These are phyloP conservation scores for Leuciscus waleckii DNA, from an alignment of 2,797 vertebrate species.

Conservation along the genomic window DNA sequence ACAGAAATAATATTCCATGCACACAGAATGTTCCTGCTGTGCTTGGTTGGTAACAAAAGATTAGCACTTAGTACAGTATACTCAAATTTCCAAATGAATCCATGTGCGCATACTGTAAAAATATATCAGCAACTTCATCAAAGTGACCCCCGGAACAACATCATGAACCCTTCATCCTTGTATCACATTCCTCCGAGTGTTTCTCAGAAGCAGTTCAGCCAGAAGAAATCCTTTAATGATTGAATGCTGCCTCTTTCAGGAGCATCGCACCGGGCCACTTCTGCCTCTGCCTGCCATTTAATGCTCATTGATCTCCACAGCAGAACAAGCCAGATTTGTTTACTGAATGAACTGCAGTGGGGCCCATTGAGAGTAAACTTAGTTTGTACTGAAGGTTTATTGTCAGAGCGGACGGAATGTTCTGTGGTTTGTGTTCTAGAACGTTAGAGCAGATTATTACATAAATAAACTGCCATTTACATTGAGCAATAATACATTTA, in stretches of 20 bases:
- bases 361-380: not conserved
- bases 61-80: not conserved
- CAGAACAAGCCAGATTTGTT: slow-evolving; percentile 52
- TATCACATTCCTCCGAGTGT: slow-evolving; percentile 44
- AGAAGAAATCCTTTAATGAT: slow-evolving; percentile 80
- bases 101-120: not conserved
- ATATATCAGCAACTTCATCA: not conserved
- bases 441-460: not conserved
- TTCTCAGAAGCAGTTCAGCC: slow-evolving; percentile 69
- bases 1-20: not conserved
- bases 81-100: not conserved
- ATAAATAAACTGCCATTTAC: not conserved
- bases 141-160: slow-evolving; percentile 37
- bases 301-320: slow-evolving; percentile 53
- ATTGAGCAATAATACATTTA: not conserved
- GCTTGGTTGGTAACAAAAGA: not conserved
- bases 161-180: slow-evolving; percentile 17
- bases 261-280: slow-evolving; percentile 35
- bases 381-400: not conserved
- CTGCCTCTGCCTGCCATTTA: slow-evolving; percentile 43
- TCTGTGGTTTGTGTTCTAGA: slow-evolving; percentile 1
- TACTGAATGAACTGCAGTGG: slow-evolving; percentile 4
- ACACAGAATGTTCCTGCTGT: not conserved
- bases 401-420: not conserved
- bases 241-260: slow-evolving; percentile 69